Evolutionary conservation across 2,888 invertebrate species (phyloP), one percentile per base, ranked within the genome.

Genomic region (Plebejus anna): DNA sequence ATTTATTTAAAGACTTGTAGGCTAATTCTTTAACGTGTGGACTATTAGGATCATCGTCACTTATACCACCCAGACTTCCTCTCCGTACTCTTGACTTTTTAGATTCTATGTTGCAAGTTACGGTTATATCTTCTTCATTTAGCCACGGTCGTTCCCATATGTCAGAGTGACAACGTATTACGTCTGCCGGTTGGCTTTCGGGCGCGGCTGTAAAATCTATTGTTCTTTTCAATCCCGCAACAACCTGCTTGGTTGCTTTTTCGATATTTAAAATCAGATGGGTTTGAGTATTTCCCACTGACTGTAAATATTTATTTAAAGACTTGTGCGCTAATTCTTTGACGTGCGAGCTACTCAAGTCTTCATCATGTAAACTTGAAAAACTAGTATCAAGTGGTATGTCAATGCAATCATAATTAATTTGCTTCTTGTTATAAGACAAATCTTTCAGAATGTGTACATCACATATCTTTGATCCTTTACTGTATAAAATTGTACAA

Each of bases 71-170:
- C 1, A 66, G 36, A 9, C 76, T 38, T 5, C 9, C 28, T 66
- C 22, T 57, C 22, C 28, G 47, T 16, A 9, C 47, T 72, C 71
- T 47, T 72, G 66, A 61, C 9, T 9, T 11, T 61, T 28, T 3
- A 0, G 28, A 4, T 61, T 61, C 0, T 28, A 28, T 11, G 28
- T 28, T 28, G 28, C 61, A 61, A 28, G 55, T 79, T 6, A 78
- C 76, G 79, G 90, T 87, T 57, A 89, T 84, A 84, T 91, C 86
- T 78, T 86, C 87, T 5, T 89, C 89, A 75, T 94, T 89, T 75
- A 95, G 79, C 96, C 96, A 96, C 4, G 95, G 94, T 81, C 93
- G 90, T 75, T 95, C 94, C 95, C 95, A 96, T 72, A 92, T 83
- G 81, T 88, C 81, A 57, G 95, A 84, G 38, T 88, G 80, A 81